Conservation (phyloP, 2,113 vertebrate genomes). For the Aptenodytes patagonicus region DNA sequence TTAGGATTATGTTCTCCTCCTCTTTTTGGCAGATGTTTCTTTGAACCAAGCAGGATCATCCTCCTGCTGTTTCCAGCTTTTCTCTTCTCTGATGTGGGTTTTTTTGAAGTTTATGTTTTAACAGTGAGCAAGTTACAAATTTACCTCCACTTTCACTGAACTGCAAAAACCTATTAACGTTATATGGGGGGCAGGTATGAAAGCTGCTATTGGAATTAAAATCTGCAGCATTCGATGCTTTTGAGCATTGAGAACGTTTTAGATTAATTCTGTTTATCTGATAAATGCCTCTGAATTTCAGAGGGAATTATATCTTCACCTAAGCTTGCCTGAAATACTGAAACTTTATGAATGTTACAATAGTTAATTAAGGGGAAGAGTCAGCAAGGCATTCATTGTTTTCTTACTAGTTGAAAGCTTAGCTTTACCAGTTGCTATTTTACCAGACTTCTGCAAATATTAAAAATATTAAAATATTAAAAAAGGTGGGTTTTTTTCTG, state of each 20-base stretch:
- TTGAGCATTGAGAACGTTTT: background rate
- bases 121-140: background rate
- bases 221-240: background rate
- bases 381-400: background rate
- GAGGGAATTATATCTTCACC: background rate
- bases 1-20: background rate
- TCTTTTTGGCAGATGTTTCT: background rate
- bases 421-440: background rate
- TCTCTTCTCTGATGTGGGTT: background rate
- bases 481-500: background rate
- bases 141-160: background rate
- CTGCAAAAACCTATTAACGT: background rate
- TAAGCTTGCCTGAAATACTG: background rate
- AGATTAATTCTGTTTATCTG: constrained; percentile 3
- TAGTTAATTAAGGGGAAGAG: background rate
- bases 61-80: background rate
- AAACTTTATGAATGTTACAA: background rate
- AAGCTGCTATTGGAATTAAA: background rate
- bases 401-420: background rate
- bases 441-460: background rate
- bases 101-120: background rate
- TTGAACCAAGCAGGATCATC: background rate
- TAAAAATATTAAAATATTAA: background rate
- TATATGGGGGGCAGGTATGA: background rate
- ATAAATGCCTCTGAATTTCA: background rate